Percentiles rank a stretch among this genome's conserved stretches.
phyloP scores from a whole-genome alignment of 2,113 vertebrate species.

The Urocolius indicus region DNA sequence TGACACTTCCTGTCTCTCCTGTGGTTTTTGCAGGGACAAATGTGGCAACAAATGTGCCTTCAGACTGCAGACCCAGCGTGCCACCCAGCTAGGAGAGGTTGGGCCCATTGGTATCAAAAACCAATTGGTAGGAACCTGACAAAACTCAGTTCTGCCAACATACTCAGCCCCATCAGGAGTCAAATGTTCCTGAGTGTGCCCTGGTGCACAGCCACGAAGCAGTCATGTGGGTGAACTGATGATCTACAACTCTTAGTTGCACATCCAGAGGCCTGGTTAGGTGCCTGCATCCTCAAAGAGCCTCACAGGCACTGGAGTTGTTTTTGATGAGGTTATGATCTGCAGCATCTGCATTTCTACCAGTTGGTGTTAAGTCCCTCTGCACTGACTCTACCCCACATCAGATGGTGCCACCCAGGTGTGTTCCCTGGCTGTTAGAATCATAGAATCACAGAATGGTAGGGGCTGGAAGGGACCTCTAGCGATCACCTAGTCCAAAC shows the following conservation, averaged over 20 bases:
- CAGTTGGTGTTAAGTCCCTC: neutral
- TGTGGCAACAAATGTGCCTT: neutral
- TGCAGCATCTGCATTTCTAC: neutral
- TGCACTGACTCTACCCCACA: neutral
- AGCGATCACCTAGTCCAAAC: no score
- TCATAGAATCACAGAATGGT: no score
- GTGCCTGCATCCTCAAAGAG: neutral
- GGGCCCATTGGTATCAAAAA: fast-evolving
- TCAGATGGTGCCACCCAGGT: neutral
- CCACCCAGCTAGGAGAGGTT: neutral
- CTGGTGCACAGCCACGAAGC: fast-evolving
- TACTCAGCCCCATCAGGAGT: no score
- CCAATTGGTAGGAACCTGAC: neutral
- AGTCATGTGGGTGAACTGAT: neutral
- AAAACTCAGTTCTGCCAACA: neutral
- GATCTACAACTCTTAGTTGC: neutral
- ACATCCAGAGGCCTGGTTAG: neutral
- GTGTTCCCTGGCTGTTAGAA: neutral
- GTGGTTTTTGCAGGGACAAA: neutral
- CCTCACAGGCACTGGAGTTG: neutral
- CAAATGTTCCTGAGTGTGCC: neutral
- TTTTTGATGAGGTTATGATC: neutral
- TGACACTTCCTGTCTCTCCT: neutral
- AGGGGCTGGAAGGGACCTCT: no score
- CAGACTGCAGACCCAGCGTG: neutral